Percentiles rank a stretch among this genome's conserved stretches.
phyloP scores from a whole-genome alignment of 2,888 invertebrate species.

The Psococerastis gibbosa region DNA sequence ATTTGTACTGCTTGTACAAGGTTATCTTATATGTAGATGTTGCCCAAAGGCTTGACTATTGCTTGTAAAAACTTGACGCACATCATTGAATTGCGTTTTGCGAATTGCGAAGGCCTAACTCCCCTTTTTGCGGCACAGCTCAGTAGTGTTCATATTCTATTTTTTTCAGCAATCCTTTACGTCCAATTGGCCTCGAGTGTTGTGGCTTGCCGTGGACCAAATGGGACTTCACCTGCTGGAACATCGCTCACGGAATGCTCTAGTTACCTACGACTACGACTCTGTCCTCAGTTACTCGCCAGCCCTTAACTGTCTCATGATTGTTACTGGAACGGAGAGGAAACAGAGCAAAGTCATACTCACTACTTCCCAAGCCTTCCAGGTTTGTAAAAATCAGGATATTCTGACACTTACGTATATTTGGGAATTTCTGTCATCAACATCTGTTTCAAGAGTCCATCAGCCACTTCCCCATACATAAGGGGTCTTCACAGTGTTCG shows the following conservation, averaged over 20 bases:
- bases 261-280: slow-evolving; percentile 80
- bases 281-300: slow-evolving; percentile 82
- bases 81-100: too few relatives aligned
- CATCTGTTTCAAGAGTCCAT: too few relatives aligned
- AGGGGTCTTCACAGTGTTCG: too few relatives aligned
- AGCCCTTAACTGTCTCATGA: slow-evolving; percentile 79
- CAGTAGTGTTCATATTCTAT: not conserved
- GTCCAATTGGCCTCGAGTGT: slow-evolving; percentile 81
- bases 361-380: slow-evolving; percentile 65
- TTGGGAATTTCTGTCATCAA: not conserved
- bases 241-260: slow-evolving; percentile 67
- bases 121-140: too few relatives aligned
- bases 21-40: too few relatives aligned
- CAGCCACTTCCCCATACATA: too few relatives aligned
- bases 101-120: too few relatives aligned
- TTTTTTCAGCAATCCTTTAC: slow-evolving; percentile 72
- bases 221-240: slow-evolving; percentile 78
- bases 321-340: slow-evolving; percentile 74
- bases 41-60: too few relatives aligned
- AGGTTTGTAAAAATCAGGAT: not conserved
- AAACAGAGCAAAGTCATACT: slow-evolving; percentile 90
- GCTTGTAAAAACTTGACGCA: too few relatives aligned
- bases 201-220: slow-evolving; percentile 88
- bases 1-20: too few relatives aligned
- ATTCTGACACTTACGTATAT: too few relatives aligned